Conservation (phyloP, 1,140 invertebrate species). For the Drosophila athabasca region DNA sequence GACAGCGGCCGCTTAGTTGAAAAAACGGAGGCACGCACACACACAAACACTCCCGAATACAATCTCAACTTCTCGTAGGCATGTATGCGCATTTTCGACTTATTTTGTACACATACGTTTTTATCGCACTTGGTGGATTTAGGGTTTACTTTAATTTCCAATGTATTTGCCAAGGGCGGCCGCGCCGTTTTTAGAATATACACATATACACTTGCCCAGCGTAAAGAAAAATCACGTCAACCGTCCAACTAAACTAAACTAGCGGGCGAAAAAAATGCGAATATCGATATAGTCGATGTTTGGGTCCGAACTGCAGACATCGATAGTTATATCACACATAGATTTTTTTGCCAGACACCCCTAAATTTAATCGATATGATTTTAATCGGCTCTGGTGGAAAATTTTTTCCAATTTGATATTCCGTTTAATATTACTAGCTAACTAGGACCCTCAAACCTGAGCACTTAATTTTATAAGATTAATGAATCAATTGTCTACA, state of each 20-base stretch:
- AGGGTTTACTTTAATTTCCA: conserved; percentile 9
- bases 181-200: conserved; percentile 57
- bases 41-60: conserved; percentile 15
- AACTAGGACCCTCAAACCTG: too few species aligned
- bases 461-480: too few species aligned
- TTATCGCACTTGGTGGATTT: conserved; percentile 27
- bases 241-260: not conserved
- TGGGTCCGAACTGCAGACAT: too few species aligned
- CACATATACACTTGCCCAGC: conserved; percentile 3
- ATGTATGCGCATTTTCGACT: conserved; percentile 19
- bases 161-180: conserved; percentile 41
- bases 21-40: conserved; percentile 25
- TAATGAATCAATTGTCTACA: too few species aligned
- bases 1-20: conserved; percentile 25
- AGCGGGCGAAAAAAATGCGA: conserved; percentile 40
- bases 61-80: conserved; percentile 2
- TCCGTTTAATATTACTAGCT: too few species aligned
- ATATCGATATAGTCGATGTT: not conserved
- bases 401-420: too few species aligned
- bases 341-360: too few species aligned
- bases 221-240: conserved; percentile 40
- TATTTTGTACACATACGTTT: conserved; percentile 58
- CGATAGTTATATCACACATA: too few species aligned
- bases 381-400: too few species aligned
- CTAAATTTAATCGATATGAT: too few species aligned